These are phyloP conservation scores for Scomber colias DNA, from an alignment of 2,113 vertebrate genomes.

Conservation along the genomic window DNA sequence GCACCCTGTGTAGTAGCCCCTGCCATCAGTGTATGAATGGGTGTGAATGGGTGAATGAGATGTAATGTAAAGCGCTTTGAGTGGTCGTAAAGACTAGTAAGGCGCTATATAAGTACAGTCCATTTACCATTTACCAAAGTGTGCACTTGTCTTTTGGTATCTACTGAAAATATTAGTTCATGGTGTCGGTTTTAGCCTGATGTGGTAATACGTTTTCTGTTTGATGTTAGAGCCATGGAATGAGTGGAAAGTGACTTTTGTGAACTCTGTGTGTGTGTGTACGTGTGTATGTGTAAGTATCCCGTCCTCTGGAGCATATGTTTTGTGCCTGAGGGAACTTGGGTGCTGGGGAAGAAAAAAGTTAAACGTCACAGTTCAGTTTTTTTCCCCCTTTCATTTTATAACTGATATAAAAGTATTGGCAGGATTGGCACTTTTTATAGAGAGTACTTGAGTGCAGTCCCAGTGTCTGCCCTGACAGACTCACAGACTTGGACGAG, in stretches of 20 bases:
- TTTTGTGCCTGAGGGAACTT: not conserved
- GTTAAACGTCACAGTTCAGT: not conserved
- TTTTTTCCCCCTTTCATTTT: not conserved
- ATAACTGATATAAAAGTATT: not conserved
- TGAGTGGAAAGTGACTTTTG: not conserved
- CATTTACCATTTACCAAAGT: not conserved
- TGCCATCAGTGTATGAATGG: no score
- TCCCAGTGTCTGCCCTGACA: no score
- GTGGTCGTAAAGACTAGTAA: no score
- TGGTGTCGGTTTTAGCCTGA: constrained; percentile 7
- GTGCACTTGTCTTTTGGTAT: constrained; percentile 33
- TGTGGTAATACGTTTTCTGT: constrained; percentile 32
- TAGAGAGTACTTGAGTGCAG: not conserved
- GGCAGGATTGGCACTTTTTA: not conserved
- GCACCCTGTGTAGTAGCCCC: no score
- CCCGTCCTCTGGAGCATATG: constrained; percentile 1
- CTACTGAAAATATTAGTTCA: constrained; percentile 2
- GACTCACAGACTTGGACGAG: no score
- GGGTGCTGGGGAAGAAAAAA: not conserved
- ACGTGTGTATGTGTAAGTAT: not conserved
- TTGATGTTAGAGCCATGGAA: constrained; percentile 37
- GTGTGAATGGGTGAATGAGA: no score
- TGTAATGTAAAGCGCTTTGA: no score
- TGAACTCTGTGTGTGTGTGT: not conserved
- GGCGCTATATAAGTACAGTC: no score